Evolutionary conservation across 2,113 vertebrate species (phyloP).

Genomic region (Pseudois nayaur): DNA sequence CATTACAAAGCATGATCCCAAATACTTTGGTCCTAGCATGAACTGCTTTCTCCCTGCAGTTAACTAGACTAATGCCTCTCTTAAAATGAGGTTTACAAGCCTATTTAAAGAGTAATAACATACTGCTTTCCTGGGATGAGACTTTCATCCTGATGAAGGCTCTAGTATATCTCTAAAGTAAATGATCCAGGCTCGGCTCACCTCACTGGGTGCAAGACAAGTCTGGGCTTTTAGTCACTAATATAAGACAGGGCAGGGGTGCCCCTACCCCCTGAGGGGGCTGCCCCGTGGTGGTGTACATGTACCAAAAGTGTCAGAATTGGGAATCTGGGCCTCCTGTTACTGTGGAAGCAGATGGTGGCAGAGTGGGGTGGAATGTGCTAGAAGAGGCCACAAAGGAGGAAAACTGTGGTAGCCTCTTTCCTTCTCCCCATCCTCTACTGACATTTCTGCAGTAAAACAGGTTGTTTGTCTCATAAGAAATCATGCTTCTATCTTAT

Average conservation of each 20-base stretch:
- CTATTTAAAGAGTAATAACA: constrained; percentile 60
- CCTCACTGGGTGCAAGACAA: background rate
- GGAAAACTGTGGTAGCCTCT: background rate
- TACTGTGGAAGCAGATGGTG: background rate
- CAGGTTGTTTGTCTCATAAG: background rate
- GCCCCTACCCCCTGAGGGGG: background rate
- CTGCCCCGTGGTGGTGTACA: background rate
- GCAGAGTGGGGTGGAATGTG: background rate
- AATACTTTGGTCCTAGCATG: background rate
- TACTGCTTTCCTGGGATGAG: constrained; percentile 14
- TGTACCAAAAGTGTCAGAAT: background rate
- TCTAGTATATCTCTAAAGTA: background rate
- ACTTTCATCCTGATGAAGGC: constrained; percentile 51
- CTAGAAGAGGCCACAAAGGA: background rate
- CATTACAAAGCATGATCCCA: constrained; percentile 25
- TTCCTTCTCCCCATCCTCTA: background rate
- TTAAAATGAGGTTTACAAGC: constrained; percentile 60
- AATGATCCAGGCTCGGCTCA: background rate
- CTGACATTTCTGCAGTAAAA: background rate
- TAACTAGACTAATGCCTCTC: constrained; percentile 19
- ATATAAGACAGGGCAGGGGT: background rate
- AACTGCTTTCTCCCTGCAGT: background rate
- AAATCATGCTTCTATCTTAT: background rate
- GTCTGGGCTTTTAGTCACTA: background rate
- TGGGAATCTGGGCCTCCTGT: background rate